Conservation (phyloP, 2,888 invertebrate genomes). For the Caenorhabditis sulstoni region DNA sequence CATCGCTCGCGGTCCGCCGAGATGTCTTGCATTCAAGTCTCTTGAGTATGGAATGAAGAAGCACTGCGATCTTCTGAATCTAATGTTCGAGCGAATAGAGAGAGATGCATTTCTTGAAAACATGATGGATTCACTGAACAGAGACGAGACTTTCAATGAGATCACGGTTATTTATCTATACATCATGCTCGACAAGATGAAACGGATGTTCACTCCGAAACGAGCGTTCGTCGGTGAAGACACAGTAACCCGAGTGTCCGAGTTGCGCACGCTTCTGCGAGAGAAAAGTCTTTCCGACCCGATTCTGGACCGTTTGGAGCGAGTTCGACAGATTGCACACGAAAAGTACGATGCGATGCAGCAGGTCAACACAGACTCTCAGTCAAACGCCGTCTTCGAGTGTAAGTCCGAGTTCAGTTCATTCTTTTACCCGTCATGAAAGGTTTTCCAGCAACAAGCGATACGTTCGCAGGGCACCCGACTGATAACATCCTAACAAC, state of each 20-base stretch:
- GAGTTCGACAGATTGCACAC: slow-evolving; percentile 49
- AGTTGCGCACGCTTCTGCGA: slow-evolving; percentile 22
- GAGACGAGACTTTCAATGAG: slow-evolving; percentile 47
- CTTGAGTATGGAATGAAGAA: slow-evolving; percentile 57
- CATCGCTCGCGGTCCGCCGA: slow-evolving; percentile 52
- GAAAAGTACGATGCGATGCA: slow-evolving; percentile 22
- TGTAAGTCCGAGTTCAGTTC: slow-evolving; percentile 21
- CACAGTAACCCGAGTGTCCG: slow-evolving; percentile 2
- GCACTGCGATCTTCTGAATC: slow-evolving; percentile 50
- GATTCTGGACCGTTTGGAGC: slow-evolving; percentile 36
- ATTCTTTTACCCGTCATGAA: background rate
- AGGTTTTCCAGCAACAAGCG: slow-evolving; percentile 45
- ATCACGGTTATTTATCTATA: slow-evolving; percentile 38
- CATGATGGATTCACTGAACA: slow-evolving; percentile 20
- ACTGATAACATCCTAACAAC: slow-evolving; percentile 33
- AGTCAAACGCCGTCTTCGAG: slow-evolving; percentile 55
- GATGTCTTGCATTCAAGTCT: slow-evolving; percentile 42
- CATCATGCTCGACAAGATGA: slow-evolving; percentile 53
- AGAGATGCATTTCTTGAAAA: slow-evolving; percentile 44
- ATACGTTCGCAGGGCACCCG: slow-evolving; percentile 26
- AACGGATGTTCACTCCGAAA: slow-evolving; percentile 24
- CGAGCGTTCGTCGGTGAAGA: slow-evolving; percentile 27
- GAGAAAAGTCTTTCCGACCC: slow-evolving; percentile 20
- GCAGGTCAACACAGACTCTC: slow-evolving; percentile 26
- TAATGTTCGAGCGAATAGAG: slow-evolving; percentile 36